Evolutionary conservation across 2,113 vertebrate genomes (phyloP), one percentile per base, ranked within the genome.

Genomic region (Saguinus imperator): DNA sequence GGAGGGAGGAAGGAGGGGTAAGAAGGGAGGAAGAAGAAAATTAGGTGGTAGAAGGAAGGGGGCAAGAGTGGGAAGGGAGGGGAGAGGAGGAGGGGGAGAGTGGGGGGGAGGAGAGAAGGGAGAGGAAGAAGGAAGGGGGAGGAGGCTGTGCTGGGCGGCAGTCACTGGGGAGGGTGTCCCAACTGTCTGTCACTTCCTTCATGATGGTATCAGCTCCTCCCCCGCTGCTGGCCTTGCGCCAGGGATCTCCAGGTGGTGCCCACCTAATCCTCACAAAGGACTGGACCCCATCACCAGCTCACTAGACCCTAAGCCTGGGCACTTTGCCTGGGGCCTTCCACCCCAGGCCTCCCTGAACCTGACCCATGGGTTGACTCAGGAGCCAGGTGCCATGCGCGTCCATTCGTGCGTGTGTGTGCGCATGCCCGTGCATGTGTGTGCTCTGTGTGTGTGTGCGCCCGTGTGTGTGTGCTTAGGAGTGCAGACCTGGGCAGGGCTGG

Each of bases 381-480:
- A 7, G 43, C 70, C 52, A 1, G 25, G 57, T 4, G 32, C 35
- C 20, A 0, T 16, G 14, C 14, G 5, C 2, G 32, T 35, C 32
- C 66, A 18, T n/a, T 37, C 21, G 2, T 25, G 7, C 25, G 8
- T 12, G n/a, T 3, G 4, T 8, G 72, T 16, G 48, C 61, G 37
- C 37, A n/a, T n/a, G 37, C 37, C 37, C 21, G 2, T 25, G 7
- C 25, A 8, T 12, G n/a, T 3, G 4, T 8, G 72, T 21, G 48
- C 61, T 3, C 6, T 1, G 0, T 17, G 21, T 25, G 8, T 45
- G 50, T 23, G 72, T 1, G 7, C 5, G 16, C 11, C 10, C 6
- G 0, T 1, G 8, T 25, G 14, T 13, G 6, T 8, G 25, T n/a
- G 29, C 21, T 48, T 85, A 85, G 10, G 55, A 9, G 14, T 48